Evolutionary conservation across 2,888 invertebrate genomes (phyloP), one percentile per base, ranked within the genome.

Genomic region (Tenodera sinensis): DNA sequence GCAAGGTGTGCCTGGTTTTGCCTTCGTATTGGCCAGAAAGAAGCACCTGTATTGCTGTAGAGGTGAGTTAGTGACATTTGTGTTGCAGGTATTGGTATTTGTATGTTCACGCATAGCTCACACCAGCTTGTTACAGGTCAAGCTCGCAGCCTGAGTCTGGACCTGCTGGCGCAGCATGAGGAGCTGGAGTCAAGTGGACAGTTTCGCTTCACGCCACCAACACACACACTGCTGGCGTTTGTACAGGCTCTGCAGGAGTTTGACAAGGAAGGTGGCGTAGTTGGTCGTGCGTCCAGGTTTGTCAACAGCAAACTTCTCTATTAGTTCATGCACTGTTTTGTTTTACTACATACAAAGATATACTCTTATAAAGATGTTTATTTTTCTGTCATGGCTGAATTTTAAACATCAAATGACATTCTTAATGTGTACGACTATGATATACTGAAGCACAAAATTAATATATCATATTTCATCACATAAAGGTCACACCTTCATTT

Each of bases 171-270:
- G 88, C 94, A 94, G 91, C 93, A 93, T 90, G 92, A 92, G 54
- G 92, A 92, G 27, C 91, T 94, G 88, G 93, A 94, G 90, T 91
- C 91, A n/a, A 92, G 92, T 54, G 93, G 93, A 4, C 94, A 94
- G 92, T 94, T 94, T 91, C 92, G 94, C 15, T 94, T 94, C 91
- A 94, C 94, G 3, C 94, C 94, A 14, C 93, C 94, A 28, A 94
- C 94, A 0, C 94, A 94, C 91, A 91, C 93, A 15, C 93, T 94
- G 91, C 91, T 94, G 85, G 94, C 93, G 6, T 93, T 94, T 91
- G 91, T 91, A 82, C 93, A 93, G 90, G 94, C 94, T 14, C 91
- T 94, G 34, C 87, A 90, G 25, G 94, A 94, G 91, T 92, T 93
- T 89, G 92, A 92, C 27, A 90, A 91, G 83, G 93, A 93, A 91